phyloP scores from a whole-genome alignment of 2,888 invertebrate genomes.

The Athalia cordata region DNA sequence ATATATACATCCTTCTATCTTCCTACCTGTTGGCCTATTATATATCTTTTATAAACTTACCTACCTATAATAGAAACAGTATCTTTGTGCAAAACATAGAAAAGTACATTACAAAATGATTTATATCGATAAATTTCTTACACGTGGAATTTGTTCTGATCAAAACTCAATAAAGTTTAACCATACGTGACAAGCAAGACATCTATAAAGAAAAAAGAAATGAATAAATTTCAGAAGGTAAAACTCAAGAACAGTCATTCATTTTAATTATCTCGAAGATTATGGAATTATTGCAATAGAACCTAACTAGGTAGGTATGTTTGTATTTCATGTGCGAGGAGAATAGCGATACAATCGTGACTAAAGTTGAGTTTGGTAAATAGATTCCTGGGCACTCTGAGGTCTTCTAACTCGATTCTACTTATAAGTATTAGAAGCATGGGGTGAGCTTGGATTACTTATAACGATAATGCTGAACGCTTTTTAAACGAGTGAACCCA shows the following conservation, averaged over 20 bases:
- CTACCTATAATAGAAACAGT: slow-evolving; percentile 14
- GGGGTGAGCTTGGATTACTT: no score
- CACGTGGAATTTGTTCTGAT: background rate
- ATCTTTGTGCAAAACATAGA: slow-evolving; percentile 41
- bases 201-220: no score
- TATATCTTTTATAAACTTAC: background rate
- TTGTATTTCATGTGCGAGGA: slow-evolving; percentile 29
- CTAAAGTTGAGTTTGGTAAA: background rate
- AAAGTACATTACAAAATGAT: slow-evolving; percentile 32
- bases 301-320: background rate
- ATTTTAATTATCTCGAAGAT: background rate
- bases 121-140: slow-evolving; percentile 11
- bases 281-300: background rate
- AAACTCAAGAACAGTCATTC: no score
- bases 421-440: background rate
- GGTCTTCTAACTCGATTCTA: background rate
- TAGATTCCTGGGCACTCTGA: background rate
- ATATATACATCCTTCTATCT: background rate
- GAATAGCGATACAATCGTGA: slow-evolving; percentile 22
- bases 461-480: no score
- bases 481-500: background rate
- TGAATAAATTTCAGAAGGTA: no score
- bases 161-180: no score
- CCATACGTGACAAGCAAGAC: no score
- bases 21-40: background rate